Evolutionary conservation across 2,888 invertebrate species (phyloP), one percentile per base, ranked within the genome.

Genomic region (Enchytraeus crypticus): DNA sequence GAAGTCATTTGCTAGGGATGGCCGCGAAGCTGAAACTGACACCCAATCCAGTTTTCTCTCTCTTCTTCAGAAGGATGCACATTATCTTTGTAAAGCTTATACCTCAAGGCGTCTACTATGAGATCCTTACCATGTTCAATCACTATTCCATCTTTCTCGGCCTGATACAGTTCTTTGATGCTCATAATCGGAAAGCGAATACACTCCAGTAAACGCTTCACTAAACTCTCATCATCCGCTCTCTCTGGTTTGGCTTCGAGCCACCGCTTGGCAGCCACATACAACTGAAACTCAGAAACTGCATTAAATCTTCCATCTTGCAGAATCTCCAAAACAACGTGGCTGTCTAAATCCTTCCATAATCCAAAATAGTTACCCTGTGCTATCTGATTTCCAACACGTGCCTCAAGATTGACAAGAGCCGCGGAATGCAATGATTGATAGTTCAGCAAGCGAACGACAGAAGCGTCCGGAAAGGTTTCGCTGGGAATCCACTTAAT

Each of bases 381-480:
- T 5, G 47, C 45, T 45, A 67, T 60, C 55, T 66, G 65, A 14
- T 66, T 64, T 2, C 60, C 56, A 1, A 68, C 60, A 11, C 68
- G 53, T 1, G 64, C 66, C 34, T 64, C 64, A 11, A 68, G 59
- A 53, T 68, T 68, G 59, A 62, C 63, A 5, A 64, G 59, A 11
- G 68, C 67, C 23, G 67, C 65, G 21, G 49, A 47, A 23, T 51
- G 27, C n/a, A 68, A 57, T 14, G 60, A 26, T 4, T 62, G 46
- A 33, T 57, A 59, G 21, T 27, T 34, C 29, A 68, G 30, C 61
- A 68, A 60, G 47, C 64, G 63, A 54, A 68, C 46, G 30, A 68
- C 66, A 1, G 62, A 29, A 2, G 51, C n/a, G 1, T 65, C 51
- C 2, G 68, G 64, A 54, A 68, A 68, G 2, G 63, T 64, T 43